phyloP scores from a whole-genome alignment of 1,140 invertebrate genomes.

The Zaprionus nigranus region DNA sequence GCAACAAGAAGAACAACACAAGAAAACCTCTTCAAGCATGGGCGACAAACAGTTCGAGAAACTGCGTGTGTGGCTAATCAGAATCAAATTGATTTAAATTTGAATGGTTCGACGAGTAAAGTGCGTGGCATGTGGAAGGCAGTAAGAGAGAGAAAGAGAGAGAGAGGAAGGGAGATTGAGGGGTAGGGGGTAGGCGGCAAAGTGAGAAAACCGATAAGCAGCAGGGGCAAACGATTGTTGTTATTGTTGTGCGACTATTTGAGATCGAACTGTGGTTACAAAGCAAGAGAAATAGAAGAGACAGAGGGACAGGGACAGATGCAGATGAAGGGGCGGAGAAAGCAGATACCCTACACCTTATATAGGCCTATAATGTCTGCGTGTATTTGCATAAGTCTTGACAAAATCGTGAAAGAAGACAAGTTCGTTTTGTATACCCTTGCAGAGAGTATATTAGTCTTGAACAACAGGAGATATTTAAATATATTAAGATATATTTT shows the following conservation, averaged over 20 bases:
- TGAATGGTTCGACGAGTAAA: slow-evolving; percentile 76
- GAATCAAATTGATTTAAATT: slow-evolving; percentile 82
- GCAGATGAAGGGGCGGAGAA: slow-evolving; percentile 3
- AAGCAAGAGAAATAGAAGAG: not conserved
- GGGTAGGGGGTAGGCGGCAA: slow-evolving; percentile 11
- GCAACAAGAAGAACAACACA: slow-evolving; percentile 18
- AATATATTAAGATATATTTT: no score
- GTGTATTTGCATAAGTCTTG: slow-evolving; percentile 42
- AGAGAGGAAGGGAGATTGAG: not conserved
- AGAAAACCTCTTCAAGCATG: slow-evolving; percentile 17
- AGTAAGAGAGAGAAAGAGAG: not conserved
- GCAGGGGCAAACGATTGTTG: slow-evolving; percentile 45
- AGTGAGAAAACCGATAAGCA: slow-evolving; percentile 69
- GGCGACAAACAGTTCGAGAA: slow-evolving; percentile 58
- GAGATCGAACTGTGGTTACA: slow-evolving; percentile 16
- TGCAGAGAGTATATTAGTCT: no score
- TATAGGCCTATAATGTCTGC: not conserved
- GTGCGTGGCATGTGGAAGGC: slow-evolving; percentile 42
- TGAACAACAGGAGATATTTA: no score
- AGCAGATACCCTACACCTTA: not conserved
- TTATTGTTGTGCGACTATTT: slow-evolving; percentile 31
- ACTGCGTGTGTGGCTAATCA: slow-evolving; percentile 81
- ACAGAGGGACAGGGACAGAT: slow-evolving; percentile 4
- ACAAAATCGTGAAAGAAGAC: slow-evolving; percentile 16
- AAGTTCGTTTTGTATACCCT: not conserved